Evolutionary conservation across 23 tunicate species (phyloP).

Genomic region (Trididemnum clinides): DNA sequence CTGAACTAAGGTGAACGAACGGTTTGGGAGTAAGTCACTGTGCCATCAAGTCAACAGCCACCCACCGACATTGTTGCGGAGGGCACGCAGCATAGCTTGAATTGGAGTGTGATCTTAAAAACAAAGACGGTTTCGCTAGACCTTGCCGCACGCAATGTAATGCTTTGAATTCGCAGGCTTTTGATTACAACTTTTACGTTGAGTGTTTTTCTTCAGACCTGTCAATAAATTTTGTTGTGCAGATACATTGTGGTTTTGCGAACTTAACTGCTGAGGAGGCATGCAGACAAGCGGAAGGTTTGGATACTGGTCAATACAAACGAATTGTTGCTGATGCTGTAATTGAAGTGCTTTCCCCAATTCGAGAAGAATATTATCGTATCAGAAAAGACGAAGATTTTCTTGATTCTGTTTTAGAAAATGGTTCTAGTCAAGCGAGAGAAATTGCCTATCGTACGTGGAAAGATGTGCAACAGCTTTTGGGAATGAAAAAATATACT

Average conservation of each 20-base stretch:
- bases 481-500: constrained; percentile 50
- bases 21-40: no score
- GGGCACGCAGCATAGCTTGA: no score
- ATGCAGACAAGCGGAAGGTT: constrained; percentile 21
- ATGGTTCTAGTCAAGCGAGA: constrained; percentile 54
- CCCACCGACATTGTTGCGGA: no score
- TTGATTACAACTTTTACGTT: no score
- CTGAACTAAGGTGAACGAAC: no score
- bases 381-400: constrained; percentile 44
- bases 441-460: constrained; percentile 52
- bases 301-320: constrained; percentile 84
- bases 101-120: no score
- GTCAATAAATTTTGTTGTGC: no score
- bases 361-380: constrained; percentile 53
- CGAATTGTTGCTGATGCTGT: constrained; percentile 75
- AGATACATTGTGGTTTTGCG: constrained; percentile 74
- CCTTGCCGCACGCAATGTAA: no score
- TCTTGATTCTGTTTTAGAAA: constrained; percentile 41
- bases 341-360: constrained; percentile 57
- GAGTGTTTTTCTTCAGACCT: no score
- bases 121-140: no score
- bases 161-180: no score
- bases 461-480: constrained; percentile 45
- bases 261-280: constrained; percentile 53
- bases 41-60: no score